Evolutionary conservation across 1,140 invertebrate genomes (phyloP), one percentile per base, ranked within the genome.

Genomic region (Nomia melanderi): DNA sequence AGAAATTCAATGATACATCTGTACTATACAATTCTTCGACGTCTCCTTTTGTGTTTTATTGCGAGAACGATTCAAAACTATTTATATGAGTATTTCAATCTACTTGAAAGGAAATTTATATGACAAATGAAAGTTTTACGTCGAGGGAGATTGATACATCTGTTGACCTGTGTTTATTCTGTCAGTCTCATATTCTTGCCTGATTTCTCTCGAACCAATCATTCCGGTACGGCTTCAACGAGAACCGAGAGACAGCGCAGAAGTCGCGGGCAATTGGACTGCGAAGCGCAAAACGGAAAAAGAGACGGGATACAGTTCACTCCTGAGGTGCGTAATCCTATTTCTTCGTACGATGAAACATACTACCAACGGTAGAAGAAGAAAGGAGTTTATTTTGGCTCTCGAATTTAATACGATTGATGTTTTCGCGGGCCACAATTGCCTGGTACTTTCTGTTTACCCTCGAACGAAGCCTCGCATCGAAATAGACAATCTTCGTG

Each of bases 171-270:
- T 62, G 60, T 59, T 59, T 64, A 79, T 64, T 70, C 78, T 25
- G 72, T 56, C 78, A 77, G 71, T 80, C 64, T 71, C 36, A 41
- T 31, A 41, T 60, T 44, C 50, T n/a, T 12, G 20, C 60, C 27
- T 67, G 67, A 77, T 77, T 77, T 71, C 75, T 77, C 66, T 39
- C 59, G 31, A 53, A 71, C 75, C 75, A 62, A 77, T 69, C 74
- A 65, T 11, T 77, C 74, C 39, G 36, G 17, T 23, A 23, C 20
- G 20, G 11, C 33, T 14, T 44, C 23, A 25, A 12, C 39, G 44
- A 54, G 20, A 65, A 41, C 29, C 65, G 74, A 62, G 74, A 70
- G 60, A 77, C 44, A 60, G 41, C 41, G 14, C 23, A n/a, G 27
- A 27, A 25, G 39, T 47, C 29, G 44, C 5, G 29, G 25, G 23